Conservation (phyloP, 1,140 invertebrate genomes). For the Diploscapter pachys region DNA sequence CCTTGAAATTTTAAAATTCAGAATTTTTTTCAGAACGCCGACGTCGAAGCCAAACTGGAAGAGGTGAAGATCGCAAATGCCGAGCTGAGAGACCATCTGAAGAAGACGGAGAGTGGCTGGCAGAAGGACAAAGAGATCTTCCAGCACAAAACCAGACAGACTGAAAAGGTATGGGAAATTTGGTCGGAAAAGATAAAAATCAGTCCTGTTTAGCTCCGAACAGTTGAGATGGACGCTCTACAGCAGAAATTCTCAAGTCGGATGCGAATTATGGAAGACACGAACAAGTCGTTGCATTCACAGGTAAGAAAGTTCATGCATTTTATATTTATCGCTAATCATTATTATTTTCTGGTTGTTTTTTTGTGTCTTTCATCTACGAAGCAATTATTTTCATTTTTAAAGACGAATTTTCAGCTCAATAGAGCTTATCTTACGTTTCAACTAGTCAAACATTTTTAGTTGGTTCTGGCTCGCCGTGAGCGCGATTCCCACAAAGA, state of each 20-base stretch:
- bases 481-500: constrained; percentile 49
- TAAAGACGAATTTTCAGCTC: too few species aligned
- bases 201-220: constrained; percentile 34
- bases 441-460: background rate
- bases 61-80: constrained; percentile 44
- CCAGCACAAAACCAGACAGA: constrained; percentile 49
- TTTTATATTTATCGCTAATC: background rate
- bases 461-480: constrained; percentile 49
- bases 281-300: constrained; percentile 50
- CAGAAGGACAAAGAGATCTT: constrained; percentile 46
- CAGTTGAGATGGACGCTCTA: constrained; percentile 50
- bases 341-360: constrained; percentile 13
- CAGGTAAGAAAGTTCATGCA: constrained; percentile 38
- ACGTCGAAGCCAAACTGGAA: constrained; percentile 38
- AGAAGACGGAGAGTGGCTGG: constrained; percentile 28
- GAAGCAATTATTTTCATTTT: constrained; percentile 4
- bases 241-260: constrained; percentile 51
- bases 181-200: background rate
- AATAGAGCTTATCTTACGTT: too few species aligned
- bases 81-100: constrained; percentile 42
- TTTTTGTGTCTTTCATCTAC: background rate
- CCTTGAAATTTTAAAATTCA: background rate
- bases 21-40: constrained; percentile 13
- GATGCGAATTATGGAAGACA: constrained; percentile 57
- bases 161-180: constrained; percentile 41